phyloP scores from a whole-genome alignment of 1,140 invertebrate genomes.

The Pseudachorutes palmiensis region DNA sequence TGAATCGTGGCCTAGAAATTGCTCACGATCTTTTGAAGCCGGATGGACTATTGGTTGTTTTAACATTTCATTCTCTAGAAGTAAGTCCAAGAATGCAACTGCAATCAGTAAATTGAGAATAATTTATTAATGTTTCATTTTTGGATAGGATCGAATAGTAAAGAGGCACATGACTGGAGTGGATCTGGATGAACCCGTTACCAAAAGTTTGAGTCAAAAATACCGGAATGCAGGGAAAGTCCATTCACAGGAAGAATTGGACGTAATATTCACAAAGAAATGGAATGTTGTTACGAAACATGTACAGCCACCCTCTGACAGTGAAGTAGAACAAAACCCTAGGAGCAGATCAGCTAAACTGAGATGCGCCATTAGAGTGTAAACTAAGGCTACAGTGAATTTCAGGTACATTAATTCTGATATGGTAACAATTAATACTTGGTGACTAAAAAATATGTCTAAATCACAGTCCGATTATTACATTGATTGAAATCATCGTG shows the following conservation, averaged over 20 bases:
- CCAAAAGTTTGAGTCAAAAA: slow-evolving; percentile 39
- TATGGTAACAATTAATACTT: not conserved
- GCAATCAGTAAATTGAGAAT: not conserved
- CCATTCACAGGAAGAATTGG: slow-evolving; percentile 47
- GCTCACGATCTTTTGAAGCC: slow-evolving; percentile 67
- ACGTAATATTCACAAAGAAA: slow-evolving; percentile 51
- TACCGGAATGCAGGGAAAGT: slow-evolving; percentile 38
- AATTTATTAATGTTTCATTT: slow-evolving; percentile 1
- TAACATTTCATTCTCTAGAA: slow-evolving; percentile 83
- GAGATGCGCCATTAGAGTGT: slow-evolving; percentile 61
- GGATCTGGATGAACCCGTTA: slow-evolving; percentile 50
- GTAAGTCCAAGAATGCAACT: slow-evolving; percentile 12
- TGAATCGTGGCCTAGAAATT: slow-evolving; percentile 77
- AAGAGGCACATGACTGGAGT: slow-evolving; percentile 79
- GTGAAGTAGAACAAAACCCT: slow-evolving; percentile 71
- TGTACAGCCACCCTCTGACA: slow-evolving; percentile 60
- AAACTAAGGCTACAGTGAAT: not conserved
- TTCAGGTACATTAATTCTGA: too few species aligned
- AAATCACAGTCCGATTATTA: too few species aligned
- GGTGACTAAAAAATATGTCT: too few species aligned
- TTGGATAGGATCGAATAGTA: slow-evolving; percentile 76
- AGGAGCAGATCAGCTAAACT: slow-evolving; percentile 79
- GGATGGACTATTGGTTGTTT: slow-evolving; percentile 65
- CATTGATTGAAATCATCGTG: too few species aligned
- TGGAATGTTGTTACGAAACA: slow-evolving; percentile 76